A percentile compares a stretch with the other conserved stretches of the same genome.
Conservation (phyloP, 1,140 invertebrate species). For the Papilio polytes region DNA sequence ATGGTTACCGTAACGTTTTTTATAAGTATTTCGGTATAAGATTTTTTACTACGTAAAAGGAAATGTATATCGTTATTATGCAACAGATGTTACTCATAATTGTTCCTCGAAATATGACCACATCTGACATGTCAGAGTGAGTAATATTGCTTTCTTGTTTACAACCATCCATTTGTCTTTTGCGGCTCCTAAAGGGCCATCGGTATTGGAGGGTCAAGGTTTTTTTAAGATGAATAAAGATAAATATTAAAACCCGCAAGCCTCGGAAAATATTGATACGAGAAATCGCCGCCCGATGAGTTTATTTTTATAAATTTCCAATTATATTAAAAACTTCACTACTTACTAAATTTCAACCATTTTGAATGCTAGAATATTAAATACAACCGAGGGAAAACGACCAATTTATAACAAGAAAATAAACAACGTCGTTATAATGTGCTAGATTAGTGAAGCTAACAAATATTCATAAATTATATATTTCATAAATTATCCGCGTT, state of each 20-base stretch:
- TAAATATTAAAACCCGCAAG: neutral
- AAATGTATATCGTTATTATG: neutral
- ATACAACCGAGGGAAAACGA: neutral
- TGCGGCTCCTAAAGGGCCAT: neutral
- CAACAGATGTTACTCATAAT: neutral
- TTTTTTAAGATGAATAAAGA: neutral
- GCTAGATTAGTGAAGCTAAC: neutral
- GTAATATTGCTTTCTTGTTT: constrained; percentile 2
- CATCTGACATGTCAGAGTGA: neutral
- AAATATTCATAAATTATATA: neutral
- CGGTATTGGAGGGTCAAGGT: neutral
- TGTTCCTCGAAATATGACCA: neutral
- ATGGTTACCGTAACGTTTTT: neutral
- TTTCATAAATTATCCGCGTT: neutral
- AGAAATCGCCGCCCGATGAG: too few relatives aligned
- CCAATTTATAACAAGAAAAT: neutral
- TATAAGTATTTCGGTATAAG: neutral
- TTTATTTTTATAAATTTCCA: too few relatives aligned
- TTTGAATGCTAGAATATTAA: too few relatives aligned
- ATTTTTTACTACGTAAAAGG: neutral
- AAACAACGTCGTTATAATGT: neutral
- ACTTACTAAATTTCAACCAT: too few relatives aligned
- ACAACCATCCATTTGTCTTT: neutral
- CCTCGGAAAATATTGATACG: too few relatives aligned
- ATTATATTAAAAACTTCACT: too few relatives aligned